Base-by-base conservation (phyloP, 2,888 invertebrate species). In the Chorisops tibialis region DNA sequence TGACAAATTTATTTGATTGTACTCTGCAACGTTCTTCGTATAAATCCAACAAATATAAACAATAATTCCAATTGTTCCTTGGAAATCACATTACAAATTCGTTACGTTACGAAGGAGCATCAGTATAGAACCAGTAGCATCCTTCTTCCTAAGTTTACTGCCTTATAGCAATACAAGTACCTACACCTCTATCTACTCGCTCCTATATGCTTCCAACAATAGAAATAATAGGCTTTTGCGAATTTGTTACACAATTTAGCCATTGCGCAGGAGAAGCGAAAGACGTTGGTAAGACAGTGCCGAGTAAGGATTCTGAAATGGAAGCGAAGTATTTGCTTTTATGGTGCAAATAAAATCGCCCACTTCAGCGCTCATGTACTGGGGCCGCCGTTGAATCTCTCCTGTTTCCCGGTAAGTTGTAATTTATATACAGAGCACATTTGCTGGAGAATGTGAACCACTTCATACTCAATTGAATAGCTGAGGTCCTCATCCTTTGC, bases 1-100 rank as follows among this genome's bases (percentile, higher is more conserved):
- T 64, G 64, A 64, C 64, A 61, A 64, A 62, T 64, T 64, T 61
- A 64, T 64, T 64, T 62, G 61, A 61, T 64, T 64, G 64, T 52
- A 14, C 51, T 59, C 58, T 35, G 59, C 61, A 64, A 39, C 16
- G 21, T 12, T 47, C 21, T 39, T 35, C 30, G 11, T 39, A 45
- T 45, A 59, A 59, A 48, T 48, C 48, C 49, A 59, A 59, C 59
- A 59, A 59, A 59, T 38, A 59, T 59, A 59, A 59, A 59, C 59
- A 59, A 38, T 59, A 64, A 64, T 64, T 64, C 64, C 62, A 64
- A 64, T 64, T 64, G 62, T 64, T 64, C 43, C 59, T 37, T 47
- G 16, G 62, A 64, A 64, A 64, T 62, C 52, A 59, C 52, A 62
- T 64, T 64, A 64, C 54, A 64, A 61, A 64, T 58, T 61, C 50